Evolutionary conservation across 2,797 vertebrate species (phyloP).

Genomic region (Micromesistius poutassou): DNA sequence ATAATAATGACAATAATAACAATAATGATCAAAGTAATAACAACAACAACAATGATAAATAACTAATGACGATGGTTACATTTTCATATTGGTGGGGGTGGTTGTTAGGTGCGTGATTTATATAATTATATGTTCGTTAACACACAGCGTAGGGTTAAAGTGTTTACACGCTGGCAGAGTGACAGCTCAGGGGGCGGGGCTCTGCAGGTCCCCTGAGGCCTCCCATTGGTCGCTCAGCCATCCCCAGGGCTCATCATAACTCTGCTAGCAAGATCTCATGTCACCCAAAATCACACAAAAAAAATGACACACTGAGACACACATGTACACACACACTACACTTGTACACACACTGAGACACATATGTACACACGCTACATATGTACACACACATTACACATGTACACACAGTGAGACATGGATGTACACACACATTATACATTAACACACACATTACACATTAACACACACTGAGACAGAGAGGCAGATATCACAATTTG

Average conservation of each 20-base stretch:
- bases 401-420: too few relatives aligned
- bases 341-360: too few relatives aligned
- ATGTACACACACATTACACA: too few relatives aligned
- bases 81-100: neutral
- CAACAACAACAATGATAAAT: neutral
- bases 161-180: neutral
- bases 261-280: neutral
- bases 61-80: neutral
- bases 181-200: neutral
- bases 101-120: neutral
- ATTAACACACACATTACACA: too few relatives aligned
- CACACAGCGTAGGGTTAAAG: neutral
- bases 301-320: conserved; percentile 5
- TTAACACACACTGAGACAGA: too few relatives aligned
- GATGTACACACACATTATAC: too few relatives aligned
- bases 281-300: conserved; percentile 4
- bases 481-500: too few relatives aligned
- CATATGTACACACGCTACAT: too few relatives aligned
- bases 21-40: neutral
- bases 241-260: neutral
- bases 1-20: neutral
- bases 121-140: neutral
- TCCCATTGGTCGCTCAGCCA: neutral
- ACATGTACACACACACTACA: neutral
- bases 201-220: neutral